Evolutionary conservation across 2,797 vertebrate genomes (phyloP).

Genomic region (Anableps anableps): DNA sequence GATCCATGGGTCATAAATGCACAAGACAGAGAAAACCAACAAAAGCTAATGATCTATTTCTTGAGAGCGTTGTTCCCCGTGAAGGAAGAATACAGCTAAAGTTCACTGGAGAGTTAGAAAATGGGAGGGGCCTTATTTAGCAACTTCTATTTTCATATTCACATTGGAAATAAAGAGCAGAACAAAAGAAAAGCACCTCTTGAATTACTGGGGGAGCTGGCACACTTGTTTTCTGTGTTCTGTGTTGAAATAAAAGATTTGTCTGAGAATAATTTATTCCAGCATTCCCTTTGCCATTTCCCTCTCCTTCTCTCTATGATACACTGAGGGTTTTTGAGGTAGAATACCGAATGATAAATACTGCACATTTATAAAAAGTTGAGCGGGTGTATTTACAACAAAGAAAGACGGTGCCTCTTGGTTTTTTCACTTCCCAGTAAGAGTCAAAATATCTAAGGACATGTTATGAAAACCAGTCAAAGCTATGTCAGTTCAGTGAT

Average conservation of each 20-base stretch:
- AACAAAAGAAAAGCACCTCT: constrained; percentile 81
- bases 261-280: constrained; percentile 80
- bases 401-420: constrained; percentile 62
- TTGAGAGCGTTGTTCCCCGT: constrained; percentile 51
- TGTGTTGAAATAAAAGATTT: constrained; percentile 78
- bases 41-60: constrained; percentile 75
- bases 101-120: constrained; percentile 58
- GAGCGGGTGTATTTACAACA: constrained; percentile 74
- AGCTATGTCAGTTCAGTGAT: constrained; percentile 69
- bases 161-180: constrained; percentile 76
- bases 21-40: constrained; percentile 60
- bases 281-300: constrained; percentile 72
- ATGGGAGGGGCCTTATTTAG: constrained; percentile 77
- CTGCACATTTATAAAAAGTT: constrained; percentile 77
- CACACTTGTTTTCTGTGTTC: constrained; percentile 79
- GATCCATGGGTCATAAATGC: constrained; percentile 43
- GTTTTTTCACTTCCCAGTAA: constrained; percentile 68
- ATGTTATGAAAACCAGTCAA: constrained; percentile 70
- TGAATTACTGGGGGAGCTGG: constrained; percentile 84
- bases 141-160: constrained; percentile 77
- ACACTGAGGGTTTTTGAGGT: constrained; percentile 69
- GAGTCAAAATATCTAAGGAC: constrained; percentile 62
- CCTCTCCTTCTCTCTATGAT: constrained; percentile 69
- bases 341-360: constrained; percentile 80
- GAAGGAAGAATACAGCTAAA: constrained; percentile 52